Evolutionary conservation across 2,113 vertebrate species (phyloP), one percentile per base, ranked within the genome.

Genomic region (Nipponia nippon): DNA sequence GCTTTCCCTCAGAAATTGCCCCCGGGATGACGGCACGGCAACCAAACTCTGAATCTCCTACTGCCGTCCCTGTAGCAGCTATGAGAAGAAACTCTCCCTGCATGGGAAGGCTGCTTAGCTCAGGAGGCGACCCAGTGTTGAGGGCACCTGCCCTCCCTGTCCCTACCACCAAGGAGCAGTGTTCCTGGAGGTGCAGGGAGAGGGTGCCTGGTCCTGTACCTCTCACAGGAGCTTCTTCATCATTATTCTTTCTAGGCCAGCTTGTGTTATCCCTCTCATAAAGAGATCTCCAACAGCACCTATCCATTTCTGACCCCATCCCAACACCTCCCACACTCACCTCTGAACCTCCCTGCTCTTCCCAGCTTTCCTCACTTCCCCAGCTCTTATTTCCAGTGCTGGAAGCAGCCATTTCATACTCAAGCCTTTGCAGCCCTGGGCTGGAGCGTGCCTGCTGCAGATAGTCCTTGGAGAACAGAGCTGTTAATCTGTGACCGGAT

Each of bases 1-100:
- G 44, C 52, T 90, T 93, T 85, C 61, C 84, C 58, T 79, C 62
- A 30, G 85, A 83, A 93, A 83, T 65, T 21, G 81, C 81, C 92
- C 50, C 63, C 10, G 78, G 95, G 73, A 65, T 87, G 90, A 55
- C 0, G 4, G 84, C 2, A 3, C 0, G 0, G 78, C 70, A 91
- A 16, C 42, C 40, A 65, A 83, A 61, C 32, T 34, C 55, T 36
- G 27, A 32, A 66, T 84, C 20, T 84, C 58, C 66, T 32, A 8
- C 26, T 59, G 59, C 17, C 0, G 0, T 17, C 59, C 13, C 61
- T 53, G 32, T 14, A 67, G 52, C 32, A 71, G 47, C 30, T 38
- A 16, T 71, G 47, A 81, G 58, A 92, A 76, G 56, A 63, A 81
- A 67, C 11, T 85, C 10, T 59, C 30, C 73, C 40, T 62, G 38